These are phyloP conservation scores for Dryomyza anilis DNA, from an alignment of 2,888 invertebrate species.

Conservation along the genomic window DNA sequence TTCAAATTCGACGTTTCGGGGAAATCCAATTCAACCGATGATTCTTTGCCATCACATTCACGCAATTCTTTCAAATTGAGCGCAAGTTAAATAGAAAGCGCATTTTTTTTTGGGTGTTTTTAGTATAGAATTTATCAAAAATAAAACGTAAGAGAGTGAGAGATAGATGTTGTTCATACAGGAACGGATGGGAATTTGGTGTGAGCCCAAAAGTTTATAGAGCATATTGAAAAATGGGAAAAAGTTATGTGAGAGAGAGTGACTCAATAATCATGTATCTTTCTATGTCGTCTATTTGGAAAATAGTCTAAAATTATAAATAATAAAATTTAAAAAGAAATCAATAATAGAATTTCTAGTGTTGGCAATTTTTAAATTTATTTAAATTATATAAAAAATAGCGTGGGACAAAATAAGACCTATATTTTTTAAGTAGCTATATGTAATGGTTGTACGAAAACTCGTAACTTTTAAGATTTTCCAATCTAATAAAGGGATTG, in stretches of 20 bases:
- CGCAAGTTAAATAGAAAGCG: conserved; percentile 1
- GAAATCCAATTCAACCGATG: conserved; percentile 42
- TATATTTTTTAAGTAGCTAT: too few relatives aligned
- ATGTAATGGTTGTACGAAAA: too few relatives aligned
- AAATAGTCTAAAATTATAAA: conserved; percentile 52
- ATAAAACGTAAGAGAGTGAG: background rate
- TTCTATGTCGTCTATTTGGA: conserved; percentile 56
- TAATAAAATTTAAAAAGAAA: background rate
- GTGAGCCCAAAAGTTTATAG: conserved; percentile 13
- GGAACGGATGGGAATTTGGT: background rate
- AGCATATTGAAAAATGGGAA: conserved; percentile 13
- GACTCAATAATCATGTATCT: conserved; percentile 37
- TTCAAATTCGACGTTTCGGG: conserved; percentile 43
- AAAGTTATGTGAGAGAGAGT: conserved; percentile 18
- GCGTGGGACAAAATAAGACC: too few relatives aligned
- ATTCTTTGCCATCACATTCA: conserved; percentile 52
- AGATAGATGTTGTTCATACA: too few relatives aligned
- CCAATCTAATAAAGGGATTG: too few relatives aligned
- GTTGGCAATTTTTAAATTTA: too few relatives aligned
- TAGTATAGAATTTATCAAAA: background rate
- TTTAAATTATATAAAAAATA: too few relatives aligned
- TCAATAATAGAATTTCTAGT: background rate
- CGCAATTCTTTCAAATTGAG: conserved; percentile 43
- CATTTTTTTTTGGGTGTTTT: background rate
- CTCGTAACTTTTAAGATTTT: too few relatives aligned